Evolutionary conservation across 2,797 vertebrate species (phyloP).

Genomic region (Anniella stebbinsi): DNA sequence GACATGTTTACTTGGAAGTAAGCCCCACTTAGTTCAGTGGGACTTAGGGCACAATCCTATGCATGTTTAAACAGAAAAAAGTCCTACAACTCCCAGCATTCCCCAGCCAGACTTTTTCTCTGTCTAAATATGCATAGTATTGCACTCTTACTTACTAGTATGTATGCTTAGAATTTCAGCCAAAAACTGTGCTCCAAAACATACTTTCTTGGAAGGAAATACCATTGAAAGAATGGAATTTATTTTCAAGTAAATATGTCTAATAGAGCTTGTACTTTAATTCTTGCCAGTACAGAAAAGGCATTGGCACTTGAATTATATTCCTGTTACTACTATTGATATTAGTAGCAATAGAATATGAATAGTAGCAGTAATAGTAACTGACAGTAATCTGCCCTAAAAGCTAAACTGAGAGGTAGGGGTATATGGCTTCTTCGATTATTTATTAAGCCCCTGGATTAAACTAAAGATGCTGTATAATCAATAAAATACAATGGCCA

Average conservation of each 20-base stretch:
- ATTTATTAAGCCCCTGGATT: not conserved
- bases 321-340: not conserved
- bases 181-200: not conserved
- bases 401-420: not conserved
- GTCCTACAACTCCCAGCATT: no score
- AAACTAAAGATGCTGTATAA: not conserved
- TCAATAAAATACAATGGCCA: not conserved
- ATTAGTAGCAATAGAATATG: not conserved
- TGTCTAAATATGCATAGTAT: no score
- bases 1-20: slow-evolving; percentile 23
- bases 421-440: not conserved
- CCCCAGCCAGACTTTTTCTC: no score
- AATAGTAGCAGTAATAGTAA: not conserved
- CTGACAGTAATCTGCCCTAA: not conserved
- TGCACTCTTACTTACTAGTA: not conserved
- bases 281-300: slow-evolving; percentile 48
- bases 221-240: slow-evolving; percentile 40
- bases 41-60: not conserved
- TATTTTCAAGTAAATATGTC: slow-evolving; percentile 55
- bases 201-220: not conserved
- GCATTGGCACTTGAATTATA: slow-evolving; percentile 4
- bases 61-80: no score
- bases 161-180: slow-evolving; percentile 6
- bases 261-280: slow-evolving; percentile 17
- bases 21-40: slow-evolving; percentile 2